Evolutionary conservation across 2,888 invertebrate species (phyloP).

Genomic region (Lathronympha strigana): DNA sequence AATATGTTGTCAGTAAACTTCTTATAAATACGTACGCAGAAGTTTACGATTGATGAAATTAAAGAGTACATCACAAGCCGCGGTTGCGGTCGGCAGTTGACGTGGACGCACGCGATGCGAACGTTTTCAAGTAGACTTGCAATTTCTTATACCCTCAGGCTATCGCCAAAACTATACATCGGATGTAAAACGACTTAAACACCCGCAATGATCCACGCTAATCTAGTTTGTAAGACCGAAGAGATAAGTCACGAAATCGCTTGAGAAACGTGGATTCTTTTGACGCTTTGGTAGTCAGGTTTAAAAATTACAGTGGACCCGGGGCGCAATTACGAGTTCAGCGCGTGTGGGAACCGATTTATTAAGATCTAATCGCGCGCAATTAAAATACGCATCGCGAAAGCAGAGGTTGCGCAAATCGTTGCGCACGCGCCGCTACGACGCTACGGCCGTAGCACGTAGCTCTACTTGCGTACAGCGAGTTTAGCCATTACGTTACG

Average conservation of each 20-base stretch:
- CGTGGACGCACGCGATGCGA: conserved; percentile 67
- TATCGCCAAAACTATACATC: conserved; percentile 69
- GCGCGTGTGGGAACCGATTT: conserved; percentile 79
- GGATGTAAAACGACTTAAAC: neutral
- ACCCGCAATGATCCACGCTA: neutral
- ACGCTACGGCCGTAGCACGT: conserved; percentile 42
- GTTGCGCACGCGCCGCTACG: conserved; percentile 53
- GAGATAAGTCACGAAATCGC: neutral
- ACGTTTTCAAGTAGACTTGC: conserved; percentile 47
- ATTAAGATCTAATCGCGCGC: conserved; percentile 80
- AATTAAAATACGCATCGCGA: conserved; percentile 78
- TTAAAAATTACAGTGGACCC: conserved; percentile 54
- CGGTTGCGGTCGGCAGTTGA: conserved; percentile 59
- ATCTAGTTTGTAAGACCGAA: neutral
- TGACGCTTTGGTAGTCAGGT: neutral
- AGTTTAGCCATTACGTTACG: neutral
- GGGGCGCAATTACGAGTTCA: conserved; percentile 71
- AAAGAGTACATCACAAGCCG: conserved; percentile 71
- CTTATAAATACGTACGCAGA: conserved; percentile 44
- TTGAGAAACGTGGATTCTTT: neutral
- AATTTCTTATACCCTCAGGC: conserved; percentile 75
- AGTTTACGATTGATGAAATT: conserved; percentile 80
- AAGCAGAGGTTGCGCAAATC: conserved; percentile 74
- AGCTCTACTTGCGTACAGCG: conserved; percentile 27
- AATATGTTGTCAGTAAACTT: conserved; percentile 14